Conservation (phyloP, 2,797 vertebrate species). For the Bryconaethiops microstoma region DNA sequence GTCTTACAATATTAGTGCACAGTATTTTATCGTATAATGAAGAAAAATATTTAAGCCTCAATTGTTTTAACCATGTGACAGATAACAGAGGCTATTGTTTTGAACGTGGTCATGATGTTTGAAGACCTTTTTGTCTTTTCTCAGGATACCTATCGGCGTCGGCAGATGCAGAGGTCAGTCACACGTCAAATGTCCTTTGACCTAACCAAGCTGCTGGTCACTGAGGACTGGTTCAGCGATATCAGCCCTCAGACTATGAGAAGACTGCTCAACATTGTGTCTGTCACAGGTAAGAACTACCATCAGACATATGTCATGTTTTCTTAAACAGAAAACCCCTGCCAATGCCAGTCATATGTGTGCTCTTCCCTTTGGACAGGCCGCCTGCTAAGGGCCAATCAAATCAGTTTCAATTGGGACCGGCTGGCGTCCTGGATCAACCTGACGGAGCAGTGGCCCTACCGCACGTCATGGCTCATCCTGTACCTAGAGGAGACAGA, state of each 20-base stretch:
- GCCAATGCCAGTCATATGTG: not conserved
- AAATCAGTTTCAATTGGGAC: conserved; percentile 96
- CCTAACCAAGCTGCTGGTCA: conserved; percentile 92
- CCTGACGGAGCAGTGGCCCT: conserved; percentile 97
- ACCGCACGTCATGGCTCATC: conserved; percentile 95
- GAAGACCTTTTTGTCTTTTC: conserved; percentile 1
- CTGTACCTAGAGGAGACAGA: conserved; percentile 93
- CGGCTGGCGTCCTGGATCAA: conserved; percentile 97
- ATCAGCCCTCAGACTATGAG: conserved; percentile 98
- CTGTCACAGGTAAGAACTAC: conserved; percentile 85
- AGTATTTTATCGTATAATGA: conserved; percentile 12
- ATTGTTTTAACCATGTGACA: not conserved
- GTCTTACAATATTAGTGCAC: conserved; percentile 17
- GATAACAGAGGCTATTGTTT: not conserved
- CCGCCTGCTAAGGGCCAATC: conserved; percentile 93
- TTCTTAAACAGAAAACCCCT: not conserved
- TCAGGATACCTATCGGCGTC: conserved; percentile 92
- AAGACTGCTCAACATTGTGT: conserved; percentile 94
- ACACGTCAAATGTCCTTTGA: conserved; percentile 97
- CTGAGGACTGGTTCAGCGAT: conserved; percentile 98
- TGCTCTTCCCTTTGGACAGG: conserved; percentile 68
- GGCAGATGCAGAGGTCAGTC: conserved; percentile 91
- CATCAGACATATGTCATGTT: too few relatives aligned
- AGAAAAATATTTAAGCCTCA: not conserved
- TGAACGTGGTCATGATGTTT: conserved; percentile 15